Evolutionary conservation across 2,113 vertebrate species (phyloP), one percentile per base, ranked within the genome.

Genomic region (Platysternon megacephalum): DNA sequence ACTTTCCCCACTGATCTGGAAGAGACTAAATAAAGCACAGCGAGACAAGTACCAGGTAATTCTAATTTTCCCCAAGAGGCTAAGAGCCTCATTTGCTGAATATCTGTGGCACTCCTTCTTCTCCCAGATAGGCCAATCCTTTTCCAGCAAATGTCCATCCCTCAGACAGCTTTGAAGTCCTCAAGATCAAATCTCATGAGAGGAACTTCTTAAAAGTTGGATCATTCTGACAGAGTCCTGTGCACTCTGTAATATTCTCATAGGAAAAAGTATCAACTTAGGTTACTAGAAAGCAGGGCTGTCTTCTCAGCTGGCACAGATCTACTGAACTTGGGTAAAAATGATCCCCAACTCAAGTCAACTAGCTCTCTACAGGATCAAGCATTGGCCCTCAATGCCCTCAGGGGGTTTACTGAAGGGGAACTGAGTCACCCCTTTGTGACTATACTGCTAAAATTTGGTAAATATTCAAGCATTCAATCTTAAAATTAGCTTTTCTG

Each of bases 31-130:
- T 95, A 42, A 42, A 74, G 39, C 14, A 65, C 32, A 65, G 14
- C 32, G 4, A 74, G 65, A 42, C 94, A 93, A 95, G 94, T 94
- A 82, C 42, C 93, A 92, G 44, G 93, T 92, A 85, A 94, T 90
- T 0, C 0, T 86, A 84, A 74, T 78, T 0, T 6, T 85, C 88
- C 83, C 78, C 87, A 94, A 93, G 83, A 48, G 93, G 91, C 65
- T 84, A 85, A 84, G 74, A 91, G 80, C 52, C 39, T 48, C 84
- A 29, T 87, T 76, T 76, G 58, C 88, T 82, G 80, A 93, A 85
- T 82, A 91, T 79, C 84, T 90, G 52, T 72, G 78, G 82, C 61
- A 29, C 8, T 92, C 44, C 83, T 93, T 11, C 28, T 52, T 89
- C 82, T 91, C 93, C 78, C 90, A 93, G 78, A 84, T 72, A 26